Evolutionary conservation across 2,888 invertebrate genomes (phyloP).

Genomic region (Tachina lurida): DNA sequence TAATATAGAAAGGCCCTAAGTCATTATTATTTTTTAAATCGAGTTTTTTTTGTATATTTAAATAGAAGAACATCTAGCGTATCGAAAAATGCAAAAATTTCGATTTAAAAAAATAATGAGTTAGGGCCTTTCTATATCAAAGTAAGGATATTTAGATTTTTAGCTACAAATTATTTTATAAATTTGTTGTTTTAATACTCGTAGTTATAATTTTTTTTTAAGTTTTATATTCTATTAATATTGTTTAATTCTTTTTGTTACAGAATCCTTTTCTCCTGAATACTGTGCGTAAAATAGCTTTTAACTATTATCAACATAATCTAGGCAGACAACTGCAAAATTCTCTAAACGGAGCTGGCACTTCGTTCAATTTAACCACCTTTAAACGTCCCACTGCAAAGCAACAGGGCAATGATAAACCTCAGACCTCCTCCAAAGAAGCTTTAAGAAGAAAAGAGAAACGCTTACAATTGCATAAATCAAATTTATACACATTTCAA

Average conservation of each 20-base stretch:
- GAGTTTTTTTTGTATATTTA: too few relatives aligned
- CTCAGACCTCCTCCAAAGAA: slow-evolving; percentile 31
- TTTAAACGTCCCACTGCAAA: slow-evolving; percentile 55
- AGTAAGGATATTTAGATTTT: neutral
- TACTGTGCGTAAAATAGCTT: slow-evolving; percentile 75
- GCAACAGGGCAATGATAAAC: slow-evolving; percentile 42
- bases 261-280: slow-evolving; percentile 76
- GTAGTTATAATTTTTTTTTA: neutral
- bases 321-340: slow-evolving; percentile 42
- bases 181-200: neutral
- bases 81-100: too few relatives aligned
- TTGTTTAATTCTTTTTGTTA: slow-evolving; percentile 29
- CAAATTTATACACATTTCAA: slow-evolving; percentile 56
- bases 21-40: too few relatives aligned
- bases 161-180: neutral
- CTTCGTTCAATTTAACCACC: slow-evolving; percentile 69
- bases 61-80: too few relatives aligned
- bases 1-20: too few relatives aligned
- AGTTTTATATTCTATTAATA: neutral
- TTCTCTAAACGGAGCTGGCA: slow-evolving; percentile 73
- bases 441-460: slow-evolving; percentile 52
- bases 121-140: too few relatives aligned
- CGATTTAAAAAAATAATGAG: too few relatives aligned
- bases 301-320: slow-evolving; percentile 72
- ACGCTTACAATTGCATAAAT: slow-evolving; percentile 21